Evolutionary conservation across 1,140 invertebrate genomes (phyloP).

Genomic region (Pogonus chalceus): DNA sequence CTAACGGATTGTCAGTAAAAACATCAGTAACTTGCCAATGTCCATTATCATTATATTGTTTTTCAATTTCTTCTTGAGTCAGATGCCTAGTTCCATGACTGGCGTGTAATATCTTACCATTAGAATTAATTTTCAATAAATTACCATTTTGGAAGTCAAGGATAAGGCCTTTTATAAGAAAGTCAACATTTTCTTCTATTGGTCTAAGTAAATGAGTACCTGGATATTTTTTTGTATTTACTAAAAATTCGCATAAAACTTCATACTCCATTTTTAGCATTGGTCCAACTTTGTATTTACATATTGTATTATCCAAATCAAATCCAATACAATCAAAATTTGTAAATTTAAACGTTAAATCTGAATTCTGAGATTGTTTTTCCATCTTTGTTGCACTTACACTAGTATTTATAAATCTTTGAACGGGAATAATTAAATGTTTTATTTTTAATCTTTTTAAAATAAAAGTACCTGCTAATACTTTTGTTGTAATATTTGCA

Average conservation of each 20-base stretch:
- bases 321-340: conserved; percentile 73
- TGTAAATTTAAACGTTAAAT: conserved; percentile 39
- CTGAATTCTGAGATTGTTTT: neutral
- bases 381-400: too few species aligned
- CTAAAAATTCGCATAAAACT: conserved; percentile 49
- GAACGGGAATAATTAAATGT: too few species aligned
- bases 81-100: conserved; percentile 59
- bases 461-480: too few species aligned
- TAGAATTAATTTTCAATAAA: conserved; percentile 49
- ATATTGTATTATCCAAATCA: conserved; percentile 67
- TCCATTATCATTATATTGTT: conserved; percentile 48
- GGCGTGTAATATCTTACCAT: conserved; percentile 53
- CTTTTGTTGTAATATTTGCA: too few species aligned
- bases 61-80: conserved; percentile 44
- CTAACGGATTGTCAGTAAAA: conserved; percentile 45
- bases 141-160: conserved; percentile 66
- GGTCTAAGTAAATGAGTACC: conserved; percentile 40
- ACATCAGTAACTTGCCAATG: conserved; percentile 47
- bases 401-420: too few species aligned
- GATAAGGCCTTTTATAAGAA: conserved; percentile 64
- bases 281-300: conserved; percentile 54
- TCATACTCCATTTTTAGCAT: conserved; percentile 54
- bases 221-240: conserved; percentile 51
- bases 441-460: too few species aligned
- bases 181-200: conserved; percentile 48